phyloP scores from a whole-genome alignment of 2,113 vertebrate species.

The Brevimyrus niger region DNA sequence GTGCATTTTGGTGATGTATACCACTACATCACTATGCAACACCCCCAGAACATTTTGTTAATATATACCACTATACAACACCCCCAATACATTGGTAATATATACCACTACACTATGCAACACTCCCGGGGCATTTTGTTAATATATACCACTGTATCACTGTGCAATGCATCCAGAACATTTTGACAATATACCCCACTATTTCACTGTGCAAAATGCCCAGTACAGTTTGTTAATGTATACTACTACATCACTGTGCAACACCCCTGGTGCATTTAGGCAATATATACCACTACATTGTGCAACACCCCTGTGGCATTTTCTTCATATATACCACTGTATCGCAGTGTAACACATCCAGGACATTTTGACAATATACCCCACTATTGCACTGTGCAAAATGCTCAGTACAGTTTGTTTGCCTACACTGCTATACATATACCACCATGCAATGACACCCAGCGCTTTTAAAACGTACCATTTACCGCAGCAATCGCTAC shows the following conservation, averaged over 20 bases:
- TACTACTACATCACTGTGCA: not conserved
- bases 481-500: not conserved
- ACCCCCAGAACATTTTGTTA: fast-evolving
- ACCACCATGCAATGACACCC: not conserved
- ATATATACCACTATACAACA: not conserved
- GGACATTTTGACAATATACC: not conserved
- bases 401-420: not conserved
- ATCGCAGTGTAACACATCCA: not conserved
- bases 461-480: not conserved
- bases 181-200: too few species aligned
- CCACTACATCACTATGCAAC: not conserved
- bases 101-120: too few species aligned
- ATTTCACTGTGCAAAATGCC: too few species aligned
- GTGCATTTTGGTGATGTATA: not conserved
- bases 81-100: too few species aligned
- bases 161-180: too few species aligned
- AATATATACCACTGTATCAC: not conserved
- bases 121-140: fast-evolving
- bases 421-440: not conserved
- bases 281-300: too few species aligned
- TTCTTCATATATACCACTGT: not conserved
- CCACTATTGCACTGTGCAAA: not conserved
- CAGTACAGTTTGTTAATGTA: not conserved
- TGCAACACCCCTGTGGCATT: not conserved
- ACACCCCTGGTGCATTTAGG: too few species aligned